These are phyloP conservation scores for Noctua janthina DNA, from an alignment of 2,888 invertebrate species.

Conservation along the genomic window DNA sequence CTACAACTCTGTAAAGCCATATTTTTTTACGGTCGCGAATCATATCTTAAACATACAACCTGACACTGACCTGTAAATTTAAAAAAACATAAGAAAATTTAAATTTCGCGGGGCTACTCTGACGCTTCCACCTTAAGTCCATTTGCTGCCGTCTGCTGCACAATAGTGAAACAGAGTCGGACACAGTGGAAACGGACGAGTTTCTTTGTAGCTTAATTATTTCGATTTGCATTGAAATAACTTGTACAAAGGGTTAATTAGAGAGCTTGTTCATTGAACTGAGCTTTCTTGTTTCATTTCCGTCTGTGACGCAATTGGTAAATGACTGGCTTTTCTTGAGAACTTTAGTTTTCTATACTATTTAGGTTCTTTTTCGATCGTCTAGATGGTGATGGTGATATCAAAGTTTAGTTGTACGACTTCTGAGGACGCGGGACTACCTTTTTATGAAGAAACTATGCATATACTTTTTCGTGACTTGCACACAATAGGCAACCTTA, in stretches of 20 bases:
- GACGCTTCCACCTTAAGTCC: constrained; percentile 21
- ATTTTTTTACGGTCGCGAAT: too few relatives aligned
- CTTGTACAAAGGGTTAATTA: constrained; percentile 36
- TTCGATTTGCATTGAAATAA: constrained; percentile 46
- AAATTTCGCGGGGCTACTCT: too few relatives aligned
- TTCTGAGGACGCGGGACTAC: too few relatives aligned
- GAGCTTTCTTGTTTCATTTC: constrained; percentile 9
- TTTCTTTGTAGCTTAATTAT: constrained; percentile 52
- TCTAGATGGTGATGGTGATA: background rate
- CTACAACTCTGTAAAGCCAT: too few relatives aligned
- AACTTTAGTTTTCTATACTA: background rate
- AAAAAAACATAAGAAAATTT: too few relatives aligned
- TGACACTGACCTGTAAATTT: too few relatives aligned
- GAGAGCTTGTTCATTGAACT: constrained; percentile 19
- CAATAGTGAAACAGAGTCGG: constrained; percentile 39
- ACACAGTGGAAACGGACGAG: constrained; percentile 39
- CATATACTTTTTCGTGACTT: too few relatives aligned
- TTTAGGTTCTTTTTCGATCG: background rate
- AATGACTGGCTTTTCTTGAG: background rate
- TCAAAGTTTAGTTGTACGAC: background rate
- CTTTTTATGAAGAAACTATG: too few relatives aligned
- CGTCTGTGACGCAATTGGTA: background rate
- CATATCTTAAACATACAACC: too few relatives aligned
- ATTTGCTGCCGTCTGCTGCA: constrained; percentile 39
- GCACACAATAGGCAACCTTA: too few relatives aligned